Evolutionary conservation across 1,140 invertebrate genomes (phyloP).

Genomic region (Temnothorax longispinosus): DNA sequence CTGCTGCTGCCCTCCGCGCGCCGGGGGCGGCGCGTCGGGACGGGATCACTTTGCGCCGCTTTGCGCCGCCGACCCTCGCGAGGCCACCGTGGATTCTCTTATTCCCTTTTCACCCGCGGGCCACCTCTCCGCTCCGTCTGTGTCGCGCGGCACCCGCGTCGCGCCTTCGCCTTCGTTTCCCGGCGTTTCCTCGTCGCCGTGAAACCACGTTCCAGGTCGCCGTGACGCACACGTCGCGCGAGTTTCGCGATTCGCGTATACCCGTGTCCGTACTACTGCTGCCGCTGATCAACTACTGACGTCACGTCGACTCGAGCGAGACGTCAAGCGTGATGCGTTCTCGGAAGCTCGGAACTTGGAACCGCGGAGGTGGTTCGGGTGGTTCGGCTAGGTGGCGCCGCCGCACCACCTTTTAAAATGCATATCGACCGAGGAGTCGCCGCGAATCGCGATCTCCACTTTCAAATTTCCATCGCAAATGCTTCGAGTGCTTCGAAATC

Average conservation of each 20-base stretch:
- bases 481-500: background rate
- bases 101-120: background rate
- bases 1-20: background rate
- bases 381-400: background rate
- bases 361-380: conserved; percentile 15
- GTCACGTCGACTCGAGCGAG: conserved; percentile 51
- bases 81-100: background rate
- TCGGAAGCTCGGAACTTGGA: conserved; percentile 56
- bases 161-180: no score
- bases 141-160: no score
- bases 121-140: background rate
- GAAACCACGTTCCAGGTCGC: background rate
- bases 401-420: background rate
- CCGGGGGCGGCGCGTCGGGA: background rate
- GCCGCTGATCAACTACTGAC: conserved; percentile 56
- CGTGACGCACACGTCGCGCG: background rate
- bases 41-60: background rate
- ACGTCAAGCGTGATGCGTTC: conserved; percentile 68
- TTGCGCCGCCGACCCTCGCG: background rate
- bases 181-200: background rate
- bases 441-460: background rate
- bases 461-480: background rate
- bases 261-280: background rate
- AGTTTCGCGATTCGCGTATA: background rate
- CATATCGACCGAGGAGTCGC: conserved; percentile 13